phyloP scores from a whole-genome alignment of 2,113 vertebrate species.

The Xiphorhynchus elegans region DNA sequence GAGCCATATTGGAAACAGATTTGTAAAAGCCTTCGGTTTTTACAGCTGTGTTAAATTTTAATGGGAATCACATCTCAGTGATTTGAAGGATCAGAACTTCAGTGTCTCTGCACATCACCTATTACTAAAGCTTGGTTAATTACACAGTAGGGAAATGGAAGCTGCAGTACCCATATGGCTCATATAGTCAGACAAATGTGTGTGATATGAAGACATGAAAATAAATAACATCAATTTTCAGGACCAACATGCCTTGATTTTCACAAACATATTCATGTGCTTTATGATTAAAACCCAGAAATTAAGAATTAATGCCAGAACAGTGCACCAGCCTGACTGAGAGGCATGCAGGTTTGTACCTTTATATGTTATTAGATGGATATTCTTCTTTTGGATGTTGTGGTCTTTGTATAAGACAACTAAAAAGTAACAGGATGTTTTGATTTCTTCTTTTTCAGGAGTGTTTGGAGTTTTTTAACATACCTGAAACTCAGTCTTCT shows the following conservation, averaged over 20 bases:
- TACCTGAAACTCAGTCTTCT: slow-evolving; percentile 93
- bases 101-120: neutral
- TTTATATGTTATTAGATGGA: neutral
- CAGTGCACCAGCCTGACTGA: neutral
- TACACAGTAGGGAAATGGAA: neutral
- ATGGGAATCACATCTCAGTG: neutral
- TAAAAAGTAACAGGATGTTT: neutral
- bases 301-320: neutral
- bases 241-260: neutral
- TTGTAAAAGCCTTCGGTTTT: neutral
- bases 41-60: neutral
- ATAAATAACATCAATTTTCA: neutral
- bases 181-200: neutral
- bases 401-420: neutral
- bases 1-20: neutral
- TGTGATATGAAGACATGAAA: neutral
- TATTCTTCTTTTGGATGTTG: neutral
- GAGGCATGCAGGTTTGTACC: neutral
- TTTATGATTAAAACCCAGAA: neutral
- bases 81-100: neutral
- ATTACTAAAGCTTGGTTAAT: neutral
- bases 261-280: neutral
- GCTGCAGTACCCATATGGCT: neutral
- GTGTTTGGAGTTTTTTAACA: slow-evolving; percentile 98
- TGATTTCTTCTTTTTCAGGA: slow-evolving; percentile 78